Evolutionary conservation across 2,797 vertebrate genomes (phyloP).

Genomic region (Enteromius thamalakanensis): DNA sequence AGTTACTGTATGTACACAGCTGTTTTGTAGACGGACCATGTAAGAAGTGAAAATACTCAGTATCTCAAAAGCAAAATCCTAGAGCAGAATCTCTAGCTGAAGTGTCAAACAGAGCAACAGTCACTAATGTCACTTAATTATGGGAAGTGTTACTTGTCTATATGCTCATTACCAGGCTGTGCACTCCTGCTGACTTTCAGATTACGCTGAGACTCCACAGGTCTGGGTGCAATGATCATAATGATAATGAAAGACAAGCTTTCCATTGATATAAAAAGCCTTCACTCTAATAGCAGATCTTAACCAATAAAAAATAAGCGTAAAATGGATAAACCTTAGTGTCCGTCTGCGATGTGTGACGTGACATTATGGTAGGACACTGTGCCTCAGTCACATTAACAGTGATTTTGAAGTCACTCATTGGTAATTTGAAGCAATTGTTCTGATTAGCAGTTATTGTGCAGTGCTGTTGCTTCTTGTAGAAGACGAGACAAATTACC

Average conservation of each 20-base stretch:
- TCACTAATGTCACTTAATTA: slow-evolving; percentile 28
- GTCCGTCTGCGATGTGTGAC: too few relatives aligned
- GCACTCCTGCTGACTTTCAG: background rate
- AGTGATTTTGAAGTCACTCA: too few relatives aligned
- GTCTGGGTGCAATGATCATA: background rate
- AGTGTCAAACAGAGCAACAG: background rate
- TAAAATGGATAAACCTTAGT: too few relatives aligned
- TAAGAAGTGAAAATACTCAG: background rate
- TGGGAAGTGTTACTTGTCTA: slow-evolving; percentile 13
- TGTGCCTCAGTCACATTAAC: too few relatives aligned
- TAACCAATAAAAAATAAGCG: too few relatives aligned
- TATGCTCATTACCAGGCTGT: background rate
- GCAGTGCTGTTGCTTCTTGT: too few relatives aligned
- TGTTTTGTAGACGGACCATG: background rate
- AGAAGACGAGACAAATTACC: too few relatives aligned
- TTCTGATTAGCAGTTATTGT: too few relatives aligned
- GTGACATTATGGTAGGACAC: too few relatives aligned
- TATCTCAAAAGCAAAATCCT: background rate
- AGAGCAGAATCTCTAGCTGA: background rate
- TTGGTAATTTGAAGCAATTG: too few relatives aligned
- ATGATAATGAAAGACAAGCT: background rate
- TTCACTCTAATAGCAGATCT: too few relatives aligned
- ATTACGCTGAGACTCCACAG: background rate
- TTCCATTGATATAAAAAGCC: background rate
- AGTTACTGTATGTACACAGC: background rate